Evolutionary conservation across 2,113 vertebrate species (phyloP).

Genomic region (Sisor rabdophorus): DNA sequence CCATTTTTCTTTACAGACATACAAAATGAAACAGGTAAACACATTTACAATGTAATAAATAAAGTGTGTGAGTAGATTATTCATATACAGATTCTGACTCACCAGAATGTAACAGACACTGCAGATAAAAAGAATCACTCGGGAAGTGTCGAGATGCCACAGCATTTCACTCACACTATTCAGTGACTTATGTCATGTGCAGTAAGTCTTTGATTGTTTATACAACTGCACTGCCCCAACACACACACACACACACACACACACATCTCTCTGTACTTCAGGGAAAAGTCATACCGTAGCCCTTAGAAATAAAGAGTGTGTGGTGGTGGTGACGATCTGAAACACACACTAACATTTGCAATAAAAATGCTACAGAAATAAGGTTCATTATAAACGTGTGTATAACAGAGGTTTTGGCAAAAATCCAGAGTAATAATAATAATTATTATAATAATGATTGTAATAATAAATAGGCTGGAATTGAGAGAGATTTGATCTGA

Average conservation of each 20-base stretch:
- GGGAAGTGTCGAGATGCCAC: not conserved
- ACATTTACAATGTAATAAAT: conserved; percentile 80
- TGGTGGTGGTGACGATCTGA: not conserved
- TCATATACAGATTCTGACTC: not conserved
- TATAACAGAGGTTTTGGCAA: conserved; percentile 2
- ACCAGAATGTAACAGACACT: not conserved
- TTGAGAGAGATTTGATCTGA: not conserved
- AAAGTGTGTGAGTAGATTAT: conserved; percentile 56
- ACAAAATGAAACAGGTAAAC: conserved; percentile 74
- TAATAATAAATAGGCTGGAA: not conserved
- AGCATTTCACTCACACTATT: not conserved
- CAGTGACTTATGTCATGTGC: not conserved
- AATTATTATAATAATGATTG: not conserved
- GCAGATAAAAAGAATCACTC: not conserved
- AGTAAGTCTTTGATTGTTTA: not conserved
- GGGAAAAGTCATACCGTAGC: conserved; percentile 6
- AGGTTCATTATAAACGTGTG: not conserved
- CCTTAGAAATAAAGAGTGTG: not conserved
- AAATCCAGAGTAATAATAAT: not conserved
- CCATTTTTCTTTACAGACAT: conserved; percentile 69
- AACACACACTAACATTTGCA: not conserved
- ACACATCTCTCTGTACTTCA: not conserved
- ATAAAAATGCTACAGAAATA: conserved; percentile 14
- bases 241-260: conserved; percentile 1
- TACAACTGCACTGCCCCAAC: not conserved